Conservation (phyloP, 1,140 invertebrate genomes). For the Drosophila guanche region DNA sequence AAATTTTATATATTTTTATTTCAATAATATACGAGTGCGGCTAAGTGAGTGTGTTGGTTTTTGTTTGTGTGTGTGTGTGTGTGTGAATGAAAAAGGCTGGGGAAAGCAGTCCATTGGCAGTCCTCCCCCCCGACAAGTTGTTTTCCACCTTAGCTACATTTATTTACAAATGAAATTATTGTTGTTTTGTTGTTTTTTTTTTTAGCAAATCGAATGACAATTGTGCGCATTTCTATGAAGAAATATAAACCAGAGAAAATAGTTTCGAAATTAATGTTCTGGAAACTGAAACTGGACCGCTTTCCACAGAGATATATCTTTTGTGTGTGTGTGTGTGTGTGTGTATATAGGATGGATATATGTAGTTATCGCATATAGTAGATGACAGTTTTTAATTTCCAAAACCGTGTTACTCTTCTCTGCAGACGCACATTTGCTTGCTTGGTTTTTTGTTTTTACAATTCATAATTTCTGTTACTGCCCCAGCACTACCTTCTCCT, state of each 20-base stretch:
- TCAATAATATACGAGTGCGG: constrained; percentile 45
- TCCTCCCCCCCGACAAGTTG: constrained; percentile 9
- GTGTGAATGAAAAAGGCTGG: constrained; percentile 6
- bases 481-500: constrained; percentile 40
- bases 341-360: no score
- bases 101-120: constrained; percentile 28
- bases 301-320: constrained; percentile 23
- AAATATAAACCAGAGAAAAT: constrained; percentile 2
- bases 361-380: constrained; percentile 6
- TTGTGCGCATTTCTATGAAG: constrained; percentile 68
- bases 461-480: constrained; percentile 54
- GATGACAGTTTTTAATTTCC: constrained; percentile 19
- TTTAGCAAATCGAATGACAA: constrained; percentile 53
- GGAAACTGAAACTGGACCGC: constrained; percentile 18
- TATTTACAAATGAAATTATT: constrained; percentile 67
- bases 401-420: constrained; percentile 32
- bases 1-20: constrained; percentile 48
- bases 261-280: constrained; percentile 7
- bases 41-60: constrained; percentile 42
- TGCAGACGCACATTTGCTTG: constrained; percentile 52
- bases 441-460: constrained; percentile 69
- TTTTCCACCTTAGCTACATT: constrained; percentile 39
- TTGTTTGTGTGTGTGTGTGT: background rate
- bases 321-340: constrained; percentile 1
- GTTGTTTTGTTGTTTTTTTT: constrained; percentile 4